Conservation (phyloP, 2,888 invertebrate genomes). For the Cenopis cana region DNA sequence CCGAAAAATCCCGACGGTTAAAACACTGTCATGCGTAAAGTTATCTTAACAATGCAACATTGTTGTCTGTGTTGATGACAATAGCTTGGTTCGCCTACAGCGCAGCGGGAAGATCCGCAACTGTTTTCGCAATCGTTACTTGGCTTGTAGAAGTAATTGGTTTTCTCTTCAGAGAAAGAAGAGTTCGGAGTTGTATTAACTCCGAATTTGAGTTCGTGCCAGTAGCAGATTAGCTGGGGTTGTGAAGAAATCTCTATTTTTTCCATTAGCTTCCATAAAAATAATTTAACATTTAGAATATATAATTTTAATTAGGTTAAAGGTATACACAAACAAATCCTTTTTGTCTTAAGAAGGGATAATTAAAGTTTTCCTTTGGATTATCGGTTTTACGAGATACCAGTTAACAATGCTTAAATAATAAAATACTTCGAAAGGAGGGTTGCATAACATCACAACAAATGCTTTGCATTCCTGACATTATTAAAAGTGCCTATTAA, state of each 20-base stretch:
- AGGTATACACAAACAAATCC: no score
- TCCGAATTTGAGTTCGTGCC: constrained; percentile 11
- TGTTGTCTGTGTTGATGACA: constrained; percentile 39
- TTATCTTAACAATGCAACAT: constrained; percentile 41
- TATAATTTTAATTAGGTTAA: no score
- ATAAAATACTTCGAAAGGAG: neutral
- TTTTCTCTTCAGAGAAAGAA: constrained; percentile 11
- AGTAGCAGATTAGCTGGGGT: neutral
- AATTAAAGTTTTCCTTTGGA: neutral
- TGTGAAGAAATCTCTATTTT: neutral
- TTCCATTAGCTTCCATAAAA: neutral
- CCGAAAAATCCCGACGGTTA: constrained; percentile 56
- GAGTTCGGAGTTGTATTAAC: constrained; percentile 6
- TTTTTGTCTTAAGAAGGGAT: neutral
- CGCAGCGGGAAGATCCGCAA: constrained; percentile 15
- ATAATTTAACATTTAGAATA: no score
- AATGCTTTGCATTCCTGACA: neutral
- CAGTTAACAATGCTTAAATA: neutral
- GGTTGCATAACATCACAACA: neutral
- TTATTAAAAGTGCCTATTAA: constrained; percentile 10
- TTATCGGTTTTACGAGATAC: neutral
- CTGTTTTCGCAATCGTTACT: constrained; percentile 13
- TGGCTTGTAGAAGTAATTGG: constrained; percentile 14
- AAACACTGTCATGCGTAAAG: constrained; percentile 44
- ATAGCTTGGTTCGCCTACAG: constrained; percentile 14